A percentile compares a stretch with the other conserved stretches of the same genome.
These are phyloP conservation scores for Sebastes minor DNA, from an alignment of 2,797 vertebrate species.

Conservation along the genomic window DNA sequence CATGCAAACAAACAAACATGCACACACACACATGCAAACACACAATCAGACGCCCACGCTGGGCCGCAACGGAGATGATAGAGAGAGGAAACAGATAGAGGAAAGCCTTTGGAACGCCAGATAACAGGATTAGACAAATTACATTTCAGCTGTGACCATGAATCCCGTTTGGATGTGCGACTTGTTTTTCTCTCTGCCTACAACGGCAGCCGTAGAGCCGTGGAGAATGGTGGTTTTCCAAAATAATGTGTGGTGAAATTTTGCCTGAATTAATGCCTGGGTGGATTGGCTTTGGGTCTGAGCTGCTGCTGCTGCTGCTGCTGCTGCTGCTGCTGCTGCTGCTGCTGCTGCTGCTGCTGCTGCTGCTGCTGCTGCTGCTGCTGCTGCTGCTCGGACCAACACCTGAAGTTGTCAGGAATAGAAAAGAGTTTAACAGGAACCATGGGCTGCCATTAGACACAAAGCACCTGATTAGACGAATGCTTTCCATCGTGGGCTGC, in stretches of 20 bases:
- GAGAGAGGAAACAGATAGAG: constrained; percentile 55
- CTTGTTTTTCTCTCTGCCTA: constrained; percentile 45
- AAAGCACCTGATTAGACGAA: too few species aligned
- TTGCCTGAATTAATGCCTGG: background rate
- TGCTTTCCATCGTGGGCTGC: too few species aligned
- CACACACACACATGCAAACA: constrained; percentile 1
- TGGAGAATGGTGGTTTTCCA: constrained; percentile 23
- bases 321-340: background rate
- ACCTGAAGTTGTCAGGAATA: background rate
- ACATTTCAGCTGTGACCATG: constrained; percentile 74
- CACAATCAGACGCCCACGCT: constrained; percentile 16
- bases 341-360: too few species aligned
- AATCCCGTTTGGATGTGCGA: constrained; percentile 62
- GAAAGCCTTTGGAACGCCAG: constrained; percentile 54
- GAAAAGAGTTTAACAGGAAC: background rate
- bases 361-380: too few species aligned
- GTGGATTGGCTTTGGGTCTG: background rate
- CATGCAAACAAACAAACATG: background rate
- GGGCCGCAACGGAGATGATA: constrained; percentile 13
- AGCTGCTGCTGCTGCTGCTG: background rate
- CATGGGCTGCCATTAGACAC: too few species aligned
- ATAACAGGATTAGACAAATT: constrained; percentile 81
- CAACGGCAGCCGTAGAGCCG: constrained; percentile 1
- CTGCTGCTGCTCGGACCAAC: background rate
- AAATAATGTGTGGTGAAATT: constrained; percentile 25